Conservation (phyloP, 2,113 vertebrate species). For the Phocoena sinus region DNA sequence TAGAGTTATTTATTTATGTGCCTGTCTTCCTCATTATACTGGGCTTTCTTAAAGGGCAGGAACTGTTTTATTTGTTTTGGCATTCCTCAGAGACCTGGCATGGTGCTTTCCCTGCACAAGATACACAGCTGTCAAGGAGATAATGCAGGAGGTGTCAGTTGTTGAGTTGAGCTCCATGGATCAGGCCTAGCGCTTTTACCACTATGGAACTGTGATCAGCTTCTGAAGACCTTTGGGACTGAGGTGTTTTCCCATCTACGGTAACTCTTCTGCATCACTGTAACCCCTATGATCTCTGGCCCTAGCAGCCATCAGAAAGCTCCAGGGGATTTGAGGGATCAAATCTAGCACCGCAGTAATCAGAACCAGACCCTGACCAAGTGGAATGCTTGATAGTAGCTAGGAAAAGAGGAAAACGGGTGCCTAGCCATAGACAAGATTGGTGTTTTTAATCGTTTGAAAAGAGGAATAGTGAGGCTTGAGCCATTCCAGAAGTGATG, state of each 20-base stretch:
- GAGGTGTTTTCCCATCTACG: not conserved
- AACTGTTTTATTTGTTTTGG: not conserved
- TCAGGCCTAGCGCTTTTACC: not conserved
- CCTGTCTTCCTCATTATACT: not conserved
- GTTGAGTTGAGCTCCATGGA: not conserved
- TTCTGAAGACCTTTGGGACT: not conserved
- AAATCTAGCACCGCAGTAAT: not conserved
- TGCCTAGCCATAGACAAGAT: not conserved
- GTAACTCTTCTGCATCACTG: not conserved
- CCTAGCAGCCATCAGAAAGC: not conserved
- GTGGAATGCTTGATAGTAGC: not conserved
- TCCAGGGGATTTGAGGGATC: not conserved
- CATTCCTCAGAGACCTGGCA: not conserved
- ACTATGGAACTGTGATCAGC: not conserved
- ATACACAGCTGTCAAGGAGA: not conserved
- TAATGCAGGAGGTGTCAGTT: not conserved
- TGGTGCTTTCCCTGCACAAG: not conserved
- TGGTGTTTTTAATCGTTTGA: not conserved
- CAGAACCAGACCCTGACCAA: not conserved
- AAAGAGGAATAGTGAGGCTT: not conserved
- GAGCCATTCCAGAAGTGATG: not conserved
- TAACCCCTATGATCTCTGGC: not conserved
- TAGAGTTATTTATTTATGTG: not conserved
- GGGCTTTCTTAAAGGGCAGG: not conserved
- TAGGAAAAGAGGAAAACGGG: not conserved